Conservation (phyloP, 2,888 invertebrate genomes). For the Acanthosoma haemorrhoidale region DNA sequence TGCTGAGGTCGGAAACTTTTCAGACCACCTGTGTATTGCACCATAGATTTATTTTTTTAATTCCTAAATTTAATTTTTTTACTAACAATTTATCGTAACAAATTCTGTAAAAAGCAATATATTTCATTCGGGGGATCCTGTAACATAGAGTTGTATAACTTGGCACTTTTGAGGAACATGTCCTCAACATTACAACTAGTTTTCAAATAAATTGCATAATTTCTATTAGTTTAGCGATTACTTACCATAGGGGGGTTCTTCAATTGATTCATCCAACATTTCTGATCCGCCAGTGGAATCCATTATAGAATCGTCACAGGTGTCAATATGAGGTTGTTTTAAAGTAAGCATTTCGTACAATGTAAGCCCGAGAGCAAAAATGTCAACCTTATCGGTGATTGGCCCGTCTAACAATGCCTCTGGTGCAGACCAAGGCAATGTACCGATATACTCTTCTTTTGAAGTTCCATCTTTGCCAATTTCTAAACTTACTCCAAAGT, state of each 20-base stretch:
- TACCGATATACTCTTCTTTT: conserved; percentile 62
- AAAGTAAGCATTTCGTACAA: conserved; percentile 78
- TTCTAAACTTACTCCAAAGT: conserved; percentile 76
- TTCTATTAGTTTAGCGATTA: not conserved
- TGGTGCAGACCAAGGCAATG: conserved; percentile 72
- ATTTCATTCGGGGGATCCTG: too few relatives aligned
- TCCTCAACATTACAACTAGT: too few relatives aligned
- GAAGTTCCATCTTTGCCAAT: conserved; percentile 58
- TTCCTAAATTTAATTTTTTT: too few relatives aligned
- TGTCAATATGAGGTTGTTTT: conserved; percentile 52
- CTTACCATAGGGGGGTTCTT: conserved; percentile 18
- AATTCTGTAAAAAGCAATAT: too few relatives aligned
- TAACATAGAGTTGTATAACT: too few relatives aligned
- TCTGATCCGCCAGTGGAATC: not conserved
- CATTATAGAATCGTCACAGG: not conserved
- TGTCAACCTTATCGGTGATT: conserved; percentile 67
- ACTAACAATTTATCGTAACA: too few relatives aligned
- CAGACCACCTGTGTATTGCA: too few relatives aligned
- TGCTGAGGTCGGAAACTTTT: too few relatives aligned
- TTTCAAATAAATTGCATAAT: too few relatives aligned
- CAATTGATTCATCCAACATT: conserved; percentile 8
- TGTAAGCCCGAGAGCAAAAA: conserved; percentile 72
- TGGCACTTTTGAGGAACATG: too few relatives aligned
- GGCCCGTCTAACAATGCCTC: conserved; percentile 59
- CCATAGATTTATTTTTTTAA: too few relatives aligned